Evolutionary conservation across 2,113 vertebrate species (phyloP).

Genomic region (Stegastes partitus): DNA sequence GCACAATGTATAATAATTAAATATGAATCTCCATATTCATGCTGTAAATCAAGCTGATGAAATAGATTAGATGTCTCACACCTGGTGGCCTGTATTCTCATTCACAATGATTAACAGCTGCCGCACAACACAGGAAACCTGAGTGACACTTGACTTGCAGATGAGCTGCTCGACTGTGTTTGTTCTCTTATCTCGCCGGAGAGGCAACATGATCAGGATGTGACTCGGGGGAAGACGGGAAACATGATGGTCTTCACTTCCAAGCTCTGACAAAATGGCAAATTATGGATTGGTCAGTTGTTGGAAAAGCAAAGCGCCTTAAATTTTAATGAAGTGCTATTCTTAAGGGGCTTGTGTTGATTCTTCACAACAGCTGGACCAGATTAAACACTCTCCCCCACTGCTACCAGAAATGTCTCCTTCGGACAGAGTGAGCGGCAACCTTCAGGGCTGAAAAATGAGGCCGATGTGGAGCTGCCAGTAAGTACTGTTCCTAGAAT

Average conservation of each 20-base stretch:
- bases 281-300: slow-evolving; percentile 45
- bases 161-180: slow-evolving; percentile 62
- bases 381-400: slow-evolving; percentile 15
- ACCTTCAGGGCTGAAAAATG: no score
- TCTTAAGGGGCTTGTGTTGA: slow-evolving; percentile 5
- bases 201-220: slow-evolving; percentile 48
- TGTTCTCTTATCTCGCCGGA: slow-evolving; percentile 59
- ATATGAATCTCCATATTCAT: slow-evolving; percentile 60
- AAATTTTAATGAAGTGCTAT: slow-evolving; percentile 39
- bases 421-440: no score
- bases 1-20: slow-evolving; percentile 56
- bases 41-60: slow-evolving; percentile 47
- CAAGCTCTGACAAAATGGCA: slow-evolving; percentile 15
- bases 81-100: slow-evolving; percentile 66
- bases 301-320: slow-evolving; percentile 10
- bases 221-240: slow-evolving; percentile 33
- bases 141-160: slow-evolving; percentile 73
- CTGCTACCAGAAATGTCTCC: not conserved
- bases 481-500: no score
- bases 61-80: slow-evolving; percentile 66
- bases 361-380: slow-evolving; percentile 14
- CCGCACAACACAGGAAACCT: slow-evolving; percentile 44
- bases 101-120: slow-evolving; percentile 69
- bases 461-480: no score
- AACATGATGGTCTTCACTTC: slow-evolving; percentile 30